phyloP scores from a whole-genome alignment of 2,888 invertebrate species.

The Drosophila kambysellisi region DNA sequence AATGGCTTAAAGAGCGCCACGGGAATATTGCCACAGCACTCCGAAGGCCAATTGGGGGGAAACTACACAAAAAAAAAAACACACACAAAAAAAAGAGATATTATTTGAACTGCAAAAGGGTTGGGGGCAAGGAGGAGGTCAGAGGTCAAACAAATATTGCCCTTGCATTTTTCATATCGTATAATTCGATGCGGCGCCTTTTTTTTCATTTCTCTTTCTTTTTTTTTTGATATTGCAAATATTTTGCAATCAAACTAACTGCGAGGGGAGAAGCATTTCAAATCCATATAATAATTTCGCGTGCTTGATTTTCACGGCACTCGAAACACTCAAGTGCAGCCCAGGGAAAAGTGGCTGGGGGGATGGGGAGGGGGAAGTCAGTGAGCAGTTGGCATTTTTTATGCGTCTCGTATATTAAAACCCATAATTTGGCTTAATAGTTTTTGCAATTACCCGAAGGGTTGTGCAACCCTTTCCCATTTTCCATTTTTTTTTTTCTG shows the following conservation, averaged over 20 bases:
- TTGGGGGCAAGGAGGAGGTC: neutral
- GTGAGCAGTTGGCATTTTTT: constrained; percentile 65
- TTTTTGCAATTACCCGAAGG: constrained; percentile 80
- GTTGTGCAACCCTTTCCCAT: constrained; percentile 52
- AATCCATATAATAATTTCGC: constrained; percentile 77
- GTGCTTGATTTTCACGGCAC: constrained; percentile 79
- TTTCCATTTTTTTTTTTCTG: neutral
- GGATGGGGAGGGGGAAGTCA: constrained; percentile 32
- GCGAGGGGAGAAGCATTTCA: constrained; percentile 41
- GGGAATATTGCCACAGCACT: constrained; percentile 60
- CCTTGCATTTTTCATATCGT: constrained; percentile 65
- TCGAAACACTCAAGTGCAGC: constrained; percentile 70
- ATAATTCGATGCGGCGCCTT: constrained; percentile 55
- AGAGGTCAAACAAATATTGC: constrained; percentile 70
- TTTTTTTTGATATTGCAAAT: constrained; percentile 49
- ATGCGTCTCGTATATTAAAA: constrained; percentile 78
- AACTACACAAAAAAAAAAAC: constrained; percentile 2
- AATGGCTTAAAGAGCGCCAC: constrained; percentile 71
- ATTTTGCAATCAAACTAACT: constrained; percentile 72
- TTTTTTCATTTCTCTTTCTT: constrained; percentile 30
- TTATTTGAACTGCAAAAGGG: constrained; percentile 34
- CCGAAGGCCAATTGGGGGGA: constrained; percentile 43
- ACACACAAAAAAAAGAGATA: constrained; percentile 8
- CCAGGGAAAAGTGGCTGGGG: constrained; percentile 3
- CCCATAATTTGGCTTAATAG: constrained; percentile 84